Base-by-base conservation (phyloP, 2,888 invertebrate genomes). In the Agonopterix subpropinquella region DNA sequence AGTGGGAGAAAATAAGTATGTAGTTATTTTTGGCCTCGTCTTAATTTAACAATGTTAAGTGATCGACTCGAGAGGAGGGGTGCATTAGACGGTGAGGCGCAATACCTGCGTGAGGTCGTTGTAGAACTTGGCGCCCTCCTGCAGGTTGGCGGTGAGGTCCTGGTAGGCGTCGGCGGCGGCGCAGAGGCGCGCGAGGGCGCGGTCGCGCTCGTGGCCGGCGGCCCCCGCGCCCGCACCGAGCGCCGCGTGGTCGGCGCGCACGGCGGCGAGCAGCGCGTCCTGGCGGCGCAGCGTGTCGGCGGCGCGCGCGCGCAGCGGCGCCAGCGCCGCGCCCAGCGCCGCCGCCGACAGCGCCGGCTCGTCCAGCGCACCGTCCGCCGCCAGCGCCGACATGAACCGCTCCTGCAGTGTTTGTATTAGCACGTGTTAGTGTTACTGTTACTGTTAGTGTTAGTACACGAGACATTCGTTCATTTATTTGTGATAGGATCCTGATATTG, bases 91-190 rank as follows among this genome's bases (percentile, higher is more conserved):
- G n/a, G n/a, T n/a, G n/a, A n/a, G n/a, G n/a, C n/a, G n/a, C n/a
- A n/a, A n/a, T n/a, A 18, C 10, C 15, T 39, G 43, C 7, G 43
- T 36, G 13, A 11, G 44, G 44, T 96, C 96, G 77, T 96, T 96
- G 84, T 96, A 96, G 89, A 98, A 98, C 89, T 98, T 98, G 51
- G 95, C 95, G 57, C 99, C 99, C 86, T 99, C 99, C 69, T 94
- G 92, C 56, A 99, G 91, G 89, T 99, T 98, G 70, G 92, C 93
- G 64, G 94, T 93, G 57, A 99, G 90, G 79, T 98, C 97, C 70
- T 93, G 94, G 88, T 94, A 99, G 60, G 95, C 94, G 87, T 99
- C 98, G 80, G 95, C 94, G 44, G 98, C 98, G 43, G 95, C 91
- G 28, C 97, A 97, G 58, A 99, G 89, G 64, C 94, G 93, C 73